A percentile compares a stretch with the other conserved stretches of the same genome.
Evolutionary conservation across 1,140 invertebrate genomes (phyloP).

Genomic region (Neodiprion fabricii): DNA sequence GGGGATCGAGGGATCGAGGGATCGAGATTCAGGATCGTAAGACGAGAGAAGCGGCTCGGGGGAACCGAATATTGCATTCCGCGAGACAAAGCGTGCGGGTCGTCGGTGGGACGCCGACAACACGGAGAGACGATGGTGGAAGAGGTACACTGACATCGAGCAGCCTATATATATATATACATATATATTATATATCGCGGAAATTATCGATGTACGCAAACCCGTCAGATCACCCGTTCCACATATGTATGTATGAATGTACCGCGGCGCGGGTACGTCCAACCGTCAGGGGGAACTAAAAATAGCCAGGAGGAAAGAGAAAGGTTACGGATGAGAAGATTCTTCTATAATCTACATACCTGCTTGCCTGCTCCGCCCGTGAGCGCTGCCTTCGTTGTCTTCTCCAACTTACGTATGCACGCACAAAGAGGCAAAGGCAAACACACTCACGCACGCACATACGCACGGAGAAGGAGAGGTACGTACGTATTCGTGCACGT

Average conservation of each 20-base stretch:
- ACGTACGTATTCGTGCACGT: constrained; percentile 10
- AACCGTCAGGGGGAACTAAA: neutral
- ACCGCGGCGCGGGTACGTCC: too few species aligned
- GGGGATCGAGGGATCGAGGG: neutral
- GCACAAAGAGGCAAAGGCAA: too few species aligned
- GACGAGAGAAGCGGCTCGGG: neutral
- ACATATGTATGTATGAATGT: neutral
- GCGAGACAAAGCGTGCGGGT: neutral
- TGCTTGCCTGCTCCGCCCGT: too few species aligned
- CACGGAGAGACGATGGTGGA: too few species aligned
- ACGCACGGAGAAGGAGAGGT: neutral
- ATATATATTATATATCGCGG: neutral
- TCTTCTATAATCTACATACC: neutral
- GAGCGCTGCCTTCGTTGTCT: too few species aligned
- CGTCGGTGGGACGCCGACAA: too few species aligned
- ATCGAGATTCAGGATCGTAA: neutral
- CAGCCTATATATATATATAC: neutral
- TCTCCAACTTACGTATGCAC: too few species aligned
- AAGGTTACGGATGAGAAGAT: constrained; percentile 1
- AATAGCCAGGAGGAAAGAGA: constrained; percentile 1
- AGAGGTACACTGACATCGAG: neutral
- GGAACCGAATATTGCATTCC: constrained; percentile 7
- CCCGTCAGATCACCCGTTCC: neutral
- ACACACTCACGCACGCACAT: neutral
- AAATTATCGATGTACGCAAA: neutral